Evolutionary conservation across 2,797 vertebrate genomes (phyloP), one percentile per base, ranked within the genome.

Genomic region (Spinibarbus caldwelli): DNA sequence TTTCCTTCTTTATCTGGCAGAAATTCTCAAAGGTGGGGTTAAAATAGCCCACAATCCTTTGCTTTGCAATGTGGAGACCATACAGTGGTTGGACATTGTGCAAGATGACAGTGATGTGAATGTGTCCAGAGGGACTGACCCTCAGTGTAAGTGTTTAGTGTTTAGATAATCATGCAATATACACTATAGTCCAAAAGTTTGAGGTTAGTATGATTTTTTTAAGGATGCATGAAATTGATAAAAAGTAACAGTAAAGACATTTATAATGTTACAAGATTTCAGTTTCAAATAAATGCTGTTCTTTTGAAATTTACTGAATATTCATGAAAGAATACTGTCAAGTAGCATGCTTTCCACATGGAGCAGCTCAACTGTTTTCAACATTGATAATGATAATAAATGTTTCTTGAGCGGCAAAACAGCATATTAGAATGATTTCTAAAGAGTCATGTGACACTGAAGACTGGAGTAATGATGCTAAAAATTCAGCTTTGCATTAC

Each of bases 51-150:
- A 90, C 87, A 99, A 99, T 83, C 95, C 91, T 1, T 80, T 94
- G 82, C 95, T 99, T 77, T 99, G 97, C 89, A 94, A 96, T 85
- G 73, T 94, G 67, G 94, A 97, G 15, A 96, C 94, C 47, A 92
- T 99, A 89, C 88, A 96, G 70, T 99, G 98, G 98, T 85, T 78
- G 75, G 98, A 99, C 90, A 96, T 99, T 26, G 87, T 97, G 67
- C 71, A 9, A 43, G 91, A 87, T n/a, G 82, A 91, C 86, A 93
- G 81, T 9, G 91, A 95, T 0, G 0, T 81, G 23, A 45, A 78
- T 29, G 2, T 86, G 3, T 29, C 4, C 3, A 0, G 26, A 62
- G 9, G 1, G 21, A 62, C 21, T 2, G n/a, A 31, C 6, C 43
- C 83, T 57, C 87, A 77, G 36, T 96, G 96, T 97, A 91, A 93